Evolutionary conservation across 2,888 invertebrate genomes (phyloP).

Genomic region (Chloromyia formosa): DNA sequence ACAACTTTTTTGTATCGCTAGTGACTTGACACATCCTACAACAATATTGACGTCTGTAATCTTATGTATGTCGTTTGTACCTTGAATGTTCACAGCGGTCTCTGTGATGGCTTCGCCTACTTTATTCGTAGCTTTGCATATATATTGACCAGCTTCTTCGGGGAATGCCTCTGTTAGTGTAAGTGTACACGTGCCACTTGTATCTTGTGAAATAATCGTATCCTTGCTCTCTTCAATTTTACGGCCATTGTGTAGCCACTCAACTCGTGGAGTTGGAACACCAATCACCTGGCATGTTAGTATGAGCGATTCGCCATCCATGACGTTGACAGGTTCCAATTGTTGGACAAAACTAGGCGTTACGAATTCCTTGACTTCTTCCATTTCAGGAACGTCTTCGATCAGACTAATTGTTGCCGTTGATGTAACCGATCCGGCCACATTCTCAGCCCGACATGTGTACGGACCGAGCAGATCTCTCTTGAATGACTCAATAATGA

Average conservation of each 20-base stretch:
- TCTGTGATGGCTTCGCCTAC: slow-evolving; percentile 83
- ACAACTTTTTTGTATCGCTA: neutral
- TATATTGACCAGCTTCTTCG: slow-evolving; percentile 89
- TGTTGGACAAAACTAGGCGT: slow-evolving; percentile 82
- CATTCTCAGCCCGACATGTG: slow-evolving; percentile 90
- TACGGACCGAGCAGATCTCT: slow-evolving; percentile 78
- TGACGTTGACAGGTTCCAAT: slow-evolving; percentile 78
- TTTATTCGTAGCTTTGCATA: slow-evolving; percentile 82
- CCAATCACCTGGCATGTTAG: slow-evolving; percentile 79
- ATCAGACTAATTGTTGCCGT: slow-evolving; percentile 76
- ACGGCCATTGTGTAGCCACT: slow-evolving; percentile 81
- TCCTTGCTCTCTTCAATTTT: slow-evolving; percentile 81
- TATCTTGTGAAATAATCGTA: slow-evolving; percentile 76
- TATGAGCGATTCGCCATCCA: slow-evolving; percentile 88
- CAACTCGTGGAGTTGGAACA: slow-evolving; percentile 80
- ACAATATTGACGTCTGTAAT: neutral
- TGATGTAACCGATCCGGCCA: slow-evolving; percentile 87
- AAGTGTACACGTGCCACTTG: slow-evolving; percentile 81
- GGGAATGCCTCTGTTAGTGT: slow-evolving; percentile 88
- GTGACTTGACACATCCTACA: neutral
- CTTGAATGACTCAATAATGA: slow-evolving; percentile 77
- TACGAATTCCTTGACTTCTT: slow-evolving; percentile 69
- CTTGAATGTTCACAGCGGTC: slow-evolving; percentile 82
- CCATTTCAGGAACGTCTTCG: slow-evolving; percentile 64
- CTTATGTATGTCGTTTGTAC: slow-evolving; percentile 63